These are phyloP conservation scores for Anolis sagrei DNA, from an alignment of 2,113 vertebrate species.

Conservation along the genomic window DNA sequence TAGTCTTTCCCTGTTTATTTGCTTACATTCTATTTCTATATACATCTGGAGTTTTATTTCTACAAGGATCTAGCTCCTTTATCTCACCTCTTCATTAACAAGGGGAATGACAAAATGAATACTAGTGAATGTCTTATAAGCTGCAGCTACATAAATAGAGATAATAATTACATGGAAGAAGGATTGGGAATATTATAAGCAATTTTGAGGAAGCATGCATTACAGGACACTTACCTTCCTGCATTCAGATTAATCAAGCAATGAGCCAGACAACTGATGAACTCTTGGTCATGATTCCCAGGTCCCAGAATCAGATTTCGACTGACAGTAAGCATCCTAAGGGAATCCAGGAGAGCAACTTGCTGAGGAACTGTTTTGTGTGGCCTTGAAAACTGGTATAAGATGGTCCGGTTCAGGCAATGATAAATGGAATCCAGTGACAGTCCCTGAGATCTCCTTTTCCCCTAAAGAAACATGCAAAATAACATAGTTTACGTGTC, in stretches of 20 bases:
- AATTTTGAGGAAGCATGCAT: neutral
- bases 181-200: neutral
- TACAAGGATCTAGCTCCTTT: neutral
- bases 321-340: conserved; percentile 94
- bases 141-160: neutral
- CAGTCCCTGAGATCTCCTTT: conserved; percentile 93
- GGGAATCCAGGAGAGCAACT: conserved; percentile 92
- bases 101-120: neutral
- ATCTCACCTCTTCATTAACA: neutral
- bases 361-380: conserved; percentile 98
- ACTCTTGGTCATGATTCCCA: conserved; percentile 97
- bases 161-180: neutral
- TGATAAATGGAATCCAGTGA: conserved; percentile 95
- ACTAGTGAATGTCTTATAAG: conserved; percentile 5
- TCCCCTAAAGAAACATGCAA: conserved; percentile 80
- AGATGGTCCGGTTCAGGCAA: conserved; percentile 96
- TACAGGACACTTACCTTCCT: conserved; percentile 83
- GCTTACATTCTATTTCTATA: neutral
- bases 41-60: neutral
- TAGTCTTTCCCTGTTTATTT: neutral
- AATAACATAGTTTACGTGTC: conserved; percentile 10
- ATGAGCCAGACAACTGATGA: conserved; percentile 95
- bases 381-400: conserved; percentile 96
- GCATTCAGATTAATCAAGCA: conserved; percentile 93
- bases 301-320: conserved; percentile 95